Base-by-base conservation (phyloP, 64 coral and sea anemone species). In the Pocillopora verrucosa region DNA sequence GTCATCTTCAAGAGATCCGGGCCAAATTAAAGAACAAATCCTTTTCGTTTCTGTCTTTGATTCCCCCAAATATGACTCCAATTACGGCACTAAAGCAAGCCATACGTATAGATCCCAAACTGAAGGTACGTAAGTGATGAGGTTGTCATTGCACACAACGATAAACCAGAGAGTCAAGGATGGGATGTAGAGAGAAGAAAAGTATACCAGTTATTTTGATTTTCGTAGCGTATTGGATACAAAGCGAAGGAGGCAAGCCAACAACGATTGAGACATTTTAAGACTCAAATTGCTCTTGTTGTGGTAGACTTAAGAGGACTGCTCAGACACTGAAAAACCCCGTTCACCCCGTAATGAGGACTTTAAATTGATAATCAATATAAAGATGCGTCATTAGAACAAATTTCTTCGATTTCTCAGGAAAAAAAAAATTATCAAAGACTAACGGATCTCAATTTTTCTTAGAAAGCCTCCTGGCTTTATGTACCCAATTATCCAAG, bases 1-100 rank as follows among this genome's bases (percentile, higher is more conserved):
- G 73, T 90, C 2, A 34, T 89, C 81, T 89, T 65, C 25, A 91
- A 13, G 1, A 10, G 9, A 63, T 62, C 61, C 14, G 89, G 34
- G 17, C 88, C 77, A n/a, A n/a, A n/a, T n/a, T n/a, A 36, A 82
- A 81, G 11, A 57, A 22, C 59, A 34, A 17, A 10, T 37, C 51
- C 13, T n/a, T 82, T 10, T 72, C 20, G 24, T 82, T 63, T 14
- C 82, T 82, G 56, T 90, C 13, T 11, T 69, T 9, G 65, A 69
- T 69, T 19, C 20, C 17, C 65, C 4, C 65, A 69, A 69, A 25
- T 69, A 69, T 69, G 17, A n/a, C 24, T 69, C 22, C 65, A n/a
- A 69, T 7, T 1, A n/a, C 4, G 65, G 65, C 4, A 69, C 19
- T 9, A 69, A 69, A 36, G 16, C 72, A 13, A 34, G 38, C 16